Conservation (phyloP, 2,797 vertebrate genomes). For the Distichodus sexfasciatus region DNA sequence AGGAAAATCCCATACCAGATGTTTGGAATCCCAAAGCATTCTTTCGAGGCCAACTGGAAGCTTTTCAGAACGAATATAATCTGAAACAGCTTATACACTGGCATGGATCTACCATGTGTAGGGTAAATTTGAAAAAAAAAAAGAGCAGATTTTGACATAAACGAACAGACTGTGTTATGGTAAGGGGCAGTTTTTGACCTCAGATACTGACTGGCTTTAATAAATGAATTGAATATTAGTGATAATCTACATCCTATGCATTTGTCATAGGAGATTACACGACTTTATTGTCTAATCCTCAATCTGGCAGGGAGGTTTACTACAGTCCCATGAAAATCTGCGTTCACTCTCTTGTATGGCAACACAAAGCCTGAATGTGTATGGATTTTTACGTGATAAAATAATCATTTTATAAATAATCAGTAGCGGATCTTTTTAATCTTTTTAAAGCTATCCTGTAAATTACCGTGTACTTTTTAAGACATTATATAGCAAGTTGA, state of each 20-base stretch:
- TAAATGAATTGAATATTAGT: slow-evolving; percentile 23
- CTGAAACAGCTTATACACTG: slow-evolving; percentile 29
- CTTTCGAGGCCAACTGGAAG: background rate
- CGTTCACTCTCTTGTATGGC: background rate
- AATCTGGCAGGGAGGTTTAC: slow-evolving; percentile 24
- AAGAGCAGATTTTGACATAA: slow-evolving; percentile 25
- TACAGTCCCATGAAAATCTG: slow-evolving; percentile 18
- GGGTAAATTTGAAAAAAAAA: slow-evolving; percentile 11
- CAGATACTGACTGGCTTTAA: slow-evolving; percentile 1
- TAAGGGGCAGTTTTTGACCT: slow-evolving; percentile 10
- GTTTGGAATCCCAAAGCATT: slow-evolving; percentile 24
- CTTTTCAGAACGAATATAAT: slow-evolving; percentile 10
- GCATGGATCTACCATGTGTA: slow-evolving; percentile 19
- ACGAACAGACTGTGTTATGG: slow-evolving; percentile 13
- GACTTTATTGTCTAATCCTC: slow-evolving; percentile 25
- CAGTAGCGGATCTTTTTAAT: no score
- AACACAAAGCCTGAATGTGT: background rate
- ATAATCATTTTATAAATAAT: background rate
- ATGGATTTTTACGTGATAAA: background rate
- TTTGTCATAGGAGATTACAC: slow-evolving; percentile 38
- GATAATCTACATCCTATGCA: slow-evolving; percentile 23
- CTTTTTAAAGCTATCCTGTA: no score
- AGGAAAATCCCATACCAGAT: slow-evolving; percentile 36
- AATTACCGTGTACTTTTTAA: no score
- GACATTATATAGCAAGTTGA: no score